A percentile compares a stretch with the other conserved stretches of the same genome.
These are phyloP conservation scores for Centropus unirufus DNA, from an alignment of 2,113 vertebrate genomes.

Conservation along the genomic window DNA sequence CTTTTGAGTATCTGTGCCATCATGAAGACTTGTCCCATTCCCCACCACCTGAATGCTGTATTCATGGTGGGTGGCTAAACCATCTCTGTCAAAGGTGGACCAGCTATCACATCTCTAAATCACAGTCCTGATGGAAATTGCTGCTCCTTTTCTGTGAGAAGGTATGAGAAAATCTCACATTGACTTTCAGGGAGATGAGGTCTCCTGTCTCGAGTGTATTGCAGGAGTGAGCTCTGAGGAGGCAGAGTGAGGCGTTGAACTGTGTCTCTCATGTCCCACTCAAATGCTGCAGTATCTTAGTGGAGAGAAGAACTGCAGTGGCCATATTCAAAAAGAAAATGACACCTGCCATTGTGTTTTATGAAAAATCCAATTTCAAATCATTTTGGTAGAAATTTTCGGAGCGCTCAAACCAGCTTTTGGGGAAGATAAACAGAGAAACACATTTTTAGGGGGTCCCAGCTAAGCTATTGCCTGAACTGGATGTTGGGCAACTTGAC, in stretches of 20 bases:
- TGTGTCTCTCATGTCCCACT: background rate
- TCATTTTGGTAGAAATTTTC: background rate
- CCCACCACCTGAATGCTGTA: background rate
- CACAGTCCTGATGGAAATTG: background rate
- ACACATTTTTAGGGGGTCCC: background rate
- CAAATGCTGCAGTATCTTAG: background rate
- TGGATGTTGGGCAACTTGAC: background rate
- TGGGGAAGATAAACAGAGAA: background rate
- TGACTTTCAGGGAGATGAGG: background rate
- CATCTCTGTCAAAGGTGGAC: background rate
- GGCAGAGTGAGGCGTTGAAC: background rate
- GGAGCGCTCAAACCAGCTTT: background rate
- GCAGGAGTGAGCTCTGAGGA: background rate
- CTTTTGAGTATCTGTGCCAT: background rate
- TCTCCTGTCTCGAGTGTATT: background rate
- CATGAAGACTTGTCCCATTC: background rate
- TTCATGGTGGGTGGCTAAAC: background rate
- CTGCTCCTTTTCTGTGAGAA: background rate
- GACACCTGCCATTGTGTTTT: background rate
- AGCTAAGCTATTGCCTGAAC: background rate
- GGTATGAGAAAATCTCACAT: background rate
- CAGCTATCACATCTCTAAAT: background rate
- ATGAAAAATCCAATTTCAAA: constrained; percentile 22
- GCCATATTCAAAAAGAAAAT: background rate
- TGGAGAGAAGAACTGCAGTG: background rate